These are phyloP conservation scores for Meteorus sp. DNA, from an alignment of 1,140 invertebrate species.

Conservation along the genomic window DNA sequence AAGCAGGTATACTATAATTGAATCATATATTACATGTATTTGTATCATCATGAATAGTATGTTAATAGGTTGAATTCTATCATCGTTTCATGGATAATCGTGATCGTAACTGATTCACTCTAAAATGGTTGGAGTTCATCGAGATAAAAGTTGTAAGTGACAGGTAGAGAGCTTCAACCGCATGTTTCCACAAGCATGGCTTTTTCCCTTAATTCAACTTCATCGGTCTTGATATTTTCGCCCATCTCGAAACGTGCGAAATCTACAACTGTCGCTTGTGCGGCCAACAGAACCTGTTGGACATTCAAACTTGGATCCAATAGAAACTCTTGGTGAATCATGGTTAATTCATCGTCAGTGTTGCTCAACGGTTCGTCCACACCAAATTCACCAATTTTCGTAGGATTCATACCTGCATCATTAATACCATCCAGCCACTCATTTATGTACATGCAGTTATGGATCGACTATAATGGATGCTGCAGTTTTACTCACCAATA, in stretches of 20 bases:
- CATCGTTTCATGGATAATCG: too few species aligned
- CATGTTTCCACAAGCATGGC: constrained; percentile 7
- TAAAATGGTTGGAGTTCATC: not conserved
- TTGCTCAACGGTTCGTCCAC: constrained; percentile 65
- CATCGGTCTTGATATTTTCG: constrained; percentile 63
- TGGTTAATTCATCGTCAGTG: constrained; percentile 70
- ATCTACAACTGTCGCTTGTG: constrained; percentile 73
- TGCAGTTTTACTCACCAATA: constrained; percentile 63
- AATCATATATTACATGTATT: too few species aligned
- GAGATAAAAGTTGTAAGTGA: not conserved
- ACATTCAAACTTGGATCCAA: constrained; percentile 74
- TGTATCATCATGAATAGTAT: too few species aligned
- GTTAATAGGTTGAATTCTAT: too few species aligned
- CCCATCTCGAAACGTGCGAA: constrained; percentile 87
- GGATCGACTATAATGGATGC: constrained; percentile 1
- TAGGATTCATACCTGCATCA: constrained; percentile 76
- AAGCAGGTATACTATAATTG: too few species aligned
- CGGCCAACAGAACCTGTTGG: constrained; percentile 70
- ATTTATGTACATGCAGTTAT: not conserved
- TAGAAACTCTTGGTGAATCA: constrained; percentile 88
- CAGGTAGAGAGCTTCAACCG: constrained; percentile 1
- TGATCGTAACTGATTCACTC: too few species aligned
- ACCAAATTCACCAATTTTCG: constrained; percentile 70
- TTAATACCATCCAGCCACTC: not conserved
- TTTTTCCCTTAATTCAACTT: constrained; percentile 53